Conservation (phyloP, 2,113 vertebrate genomes). For the Brachyhypopomus gauderio region DNA sequence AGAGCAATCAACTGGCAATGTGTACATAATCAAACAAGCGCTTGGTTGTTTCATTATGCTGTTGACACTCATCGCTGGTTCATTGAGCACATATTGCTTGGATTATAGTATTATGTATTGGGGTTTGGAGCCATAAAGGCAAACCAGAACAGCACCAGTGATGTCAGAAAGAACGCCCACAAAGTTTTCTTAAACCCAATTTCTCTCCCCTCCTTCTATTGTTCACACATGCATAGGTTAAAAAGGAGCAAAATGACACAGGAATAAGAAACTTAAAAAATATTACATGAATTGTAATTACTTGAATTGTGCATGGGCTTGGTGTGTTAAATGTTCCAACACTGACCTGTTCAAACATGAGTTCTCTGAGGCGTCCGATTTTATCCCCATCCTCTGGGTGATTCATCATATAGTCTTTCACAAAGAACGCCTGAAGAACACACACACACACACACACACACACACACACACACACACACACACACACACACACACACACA, state of each 20-base stretch:
- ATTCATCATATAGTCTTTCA: slow-evolving; percentile 94
- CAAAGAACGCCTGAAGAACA: slow-evolving; percentile 87
- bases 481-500: slow-evolving; percentile 45
- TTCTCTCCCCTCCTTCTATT: not conserved
- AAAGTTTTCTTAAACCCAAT: not conserved
- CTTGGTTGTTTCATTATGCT: not conserved
- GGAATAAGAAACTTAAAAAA: not conserved
- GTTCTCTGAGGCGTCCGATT: slow-evolving; percentile 90
- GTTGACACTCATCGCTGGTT: not conserved
- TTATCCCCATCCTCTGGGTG: slow-evolving; percentile 98
- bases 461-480: slow-evolving; percentile 35
- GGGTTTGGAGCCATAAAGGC: not conserved
- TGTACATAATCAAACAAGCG: not conserved
- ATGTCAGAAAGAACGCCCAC: not conserved
- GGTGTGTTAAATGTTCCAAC: not conserved
- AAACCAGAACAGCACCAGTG: not conserved
- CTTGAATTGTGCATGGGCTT: not conserved
- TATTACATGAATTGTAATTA: too few species aligned
- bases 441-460: slow-evolving; percentile 41
- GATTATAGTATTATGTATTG: not conserved
- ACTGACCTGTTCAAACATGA: slow-evolving; percentile 97
- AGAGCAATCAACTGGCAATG: not conserved
- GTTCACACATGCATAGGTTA: not conserved
- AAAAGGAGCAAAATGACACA: slow-evolving; percentile 8
- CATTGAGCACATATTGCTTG: not conserved